These are phyloP conservation scores for Drosophila sucinea DNA, from an alignment of 1,140 invertebrate species.

Conservation along the genomic window DNA sequence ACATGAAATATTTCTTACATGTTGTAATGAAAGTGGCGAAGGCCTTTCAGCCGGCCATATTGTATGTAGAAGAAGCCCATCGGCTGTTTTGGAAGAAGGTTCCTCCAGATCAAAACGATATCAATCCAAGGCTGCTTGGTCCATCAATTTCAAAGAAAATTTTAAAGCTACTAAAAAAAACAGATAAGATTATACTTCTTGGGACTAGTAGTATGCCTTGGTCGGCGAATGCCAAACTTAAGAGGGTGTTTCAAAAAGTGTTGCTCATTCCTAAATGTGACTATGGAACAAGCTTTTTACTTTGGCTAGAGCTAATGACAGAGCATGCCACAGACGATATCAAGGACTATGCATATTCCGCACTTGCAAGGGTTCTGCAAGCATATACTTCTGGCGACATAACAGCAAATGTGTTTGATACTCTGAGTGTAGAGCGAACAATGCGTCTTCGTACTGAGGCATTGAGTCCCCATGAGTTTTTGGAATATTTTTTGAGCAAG, in stretches of 20 bases:
- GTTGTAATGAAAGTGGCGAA: constrained; percentile 84
- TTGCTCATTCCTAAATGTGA: constrained; percentile 85
- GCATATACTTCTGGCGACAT: constrained; percentile 87
- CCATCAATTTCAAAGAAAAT: constrained; percentile 86
- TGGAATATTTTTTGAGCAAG: constrained; percentile 61
- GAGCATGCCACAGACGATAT: constrained; percentile 84
- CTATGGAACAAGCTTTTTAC: constrained; percentile 86
- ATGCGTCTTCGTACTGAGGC: constrained; percentile 54
- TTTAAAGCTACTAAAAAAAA: constrained; percentile 86
- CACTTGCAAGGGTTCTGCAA: constrained; percentile 86
- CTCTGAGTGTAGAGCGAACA: constrained; percentile 58
- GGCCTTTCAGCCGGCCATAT: constrained; percentile 90
- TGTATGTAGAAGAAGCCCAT: constrained; percentile 91
- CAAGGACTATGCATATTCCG: constrained; percentile 86
- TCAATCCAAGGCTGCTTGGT: constrained; percentile 85
- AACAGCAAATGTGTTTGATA: constrained; percentile 82
- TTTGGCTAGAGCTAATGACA: constrained; percentile 86
- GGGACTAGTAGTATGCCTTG: constrained; percentile 87
- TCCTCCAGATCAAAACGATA: constrained; percentile 47
- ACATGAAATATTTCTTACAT: constrained; percentile 84
- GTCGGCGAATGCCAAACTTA: constrained; percentile 76
- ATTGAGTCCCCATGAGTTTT: constrained; percentile 63
- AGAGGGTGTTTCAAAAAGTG: constrained; percentile 83
- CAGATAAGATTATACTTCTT: constrained; percentile 86
- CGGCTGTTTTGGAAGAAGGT: constrained; percentile 92